Evolutionary conservation across 2,797 vertebrate species (phyloP), one percentile per base, ranked within the genome.

Genomic region (Channallabes apus): DNA sequence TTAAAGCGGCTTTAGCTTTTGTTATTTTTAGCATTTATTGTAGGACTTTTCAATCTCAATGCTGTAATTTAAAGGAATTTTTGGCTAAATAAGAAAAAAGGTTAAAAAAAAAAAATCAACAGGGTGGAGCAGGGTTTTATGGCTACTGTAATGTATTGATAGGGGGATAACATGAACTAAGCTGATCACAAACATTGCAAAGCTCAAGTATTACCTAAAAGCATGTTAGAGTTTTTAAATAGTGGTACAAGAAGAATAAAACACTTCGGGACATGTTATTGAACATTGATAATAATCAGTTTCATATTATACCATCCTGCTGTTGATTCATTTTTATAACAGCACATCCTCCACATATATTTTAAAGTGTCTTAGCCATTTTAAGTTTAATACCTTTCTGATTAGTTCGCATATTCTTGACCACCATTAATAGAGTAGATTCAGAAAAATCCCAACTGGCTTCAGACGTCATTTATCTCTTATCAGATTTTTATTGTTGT

Each of bases 401-500:
- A 86, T 86, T 62, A 73, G 59, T 51, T 75, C 59, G 64, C 67
- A 86, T 27, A 67, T 84, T 38, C 32, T n/a, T n/a, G 27, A 24
- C 22, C 32, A 41, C 65, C 77, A 56, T 82, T 86, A 83, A 86
- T 59, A 84, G 59, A 86, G 73, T 82, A 77, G 46, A 80, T 80
- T 73, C 85, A 54, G 76, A 72, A 75, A 46, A 82, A 83, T 29
- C 59, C 61, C 82, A 84, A 83, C 80, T 80, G 82, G 85, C 82
- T 80, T 75, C 79, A 46, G 76, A 69, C 82, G 83, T 83, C 75
- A 51, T 83, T 86, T 62, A 58, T 73, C 67, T 35, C 67, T 58
- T 73, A 73, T 75, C 68, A 46, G 76, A 75, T 65, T 86, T 86
- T 86, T 86, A 86, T 84, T 73, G 82, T 71, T 59, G 85, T 83